A percentile compares a stretch with the other conserved stretches of the same genome.
Conservation (phyloP, 2,113 vertebrate genomes). For the Perccottus glenii region DNA sequence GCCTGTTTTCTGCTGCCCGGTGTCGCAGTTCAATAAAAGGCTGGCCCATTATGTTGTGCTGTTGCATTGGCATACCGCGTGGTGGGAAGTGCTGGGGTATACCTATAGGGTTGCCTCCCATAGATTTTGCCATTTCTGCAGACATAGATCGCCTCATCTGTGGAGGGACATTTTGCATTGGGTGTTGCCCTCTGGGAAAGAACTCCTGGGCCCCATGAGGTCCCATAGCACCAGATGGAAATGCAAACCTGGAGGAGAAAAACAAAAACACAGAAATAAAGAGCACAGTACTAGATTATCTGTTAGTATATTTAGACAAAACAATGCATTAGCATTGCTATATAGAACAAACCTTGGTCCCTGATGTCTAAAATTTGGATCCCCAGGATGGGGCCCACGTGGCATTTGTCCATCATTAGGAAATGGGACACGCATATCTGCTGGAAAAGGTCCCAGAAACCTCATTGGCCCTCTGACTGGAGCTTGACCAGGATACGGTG, state of each 20-base stretch:
- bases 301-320: not conserved
- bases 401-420: conserved; percentile 84
- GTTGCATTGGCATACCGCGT: conserved; percentile 85
- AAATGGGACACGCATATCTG: conserved; percentile 84
- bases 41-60: conserved; percentile 93
- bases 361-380: conserved; percentile 85
- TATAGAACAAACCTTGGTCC: conserved; percentile 84
- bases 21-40: conserved; percentile 94
- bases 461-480: conserved; percentile 82
- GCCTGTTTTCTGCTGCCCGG: conserved; percentile 85
- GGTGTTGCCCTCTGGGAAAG: conserved; percentile 85
- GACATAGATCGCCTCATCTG: conserved; percentile 90
- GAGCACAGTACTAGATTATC: not conserved
- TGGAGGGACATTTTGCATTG: conserved; percentile 83
- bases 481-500: conserved; percentile 94
- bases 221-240: conserved; percentile 82
- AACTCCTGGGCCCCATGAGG: conserved; percentile 84
- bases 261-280: not conserved
- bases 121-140: conserved; percentile 83
- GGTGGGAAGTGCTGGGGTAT: conserved; percentile 87
- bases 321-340: not conserved
- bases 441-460: conserved; percentile 83
- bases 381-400: conserved; percentile 82
- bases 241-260: conserved; percentile 81
- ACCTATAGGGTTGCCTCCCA: conserved; percentile 76